Conservation (phyloP, 2,113 vertebrate genomes). For the Ptyas mucosa region DNA sequence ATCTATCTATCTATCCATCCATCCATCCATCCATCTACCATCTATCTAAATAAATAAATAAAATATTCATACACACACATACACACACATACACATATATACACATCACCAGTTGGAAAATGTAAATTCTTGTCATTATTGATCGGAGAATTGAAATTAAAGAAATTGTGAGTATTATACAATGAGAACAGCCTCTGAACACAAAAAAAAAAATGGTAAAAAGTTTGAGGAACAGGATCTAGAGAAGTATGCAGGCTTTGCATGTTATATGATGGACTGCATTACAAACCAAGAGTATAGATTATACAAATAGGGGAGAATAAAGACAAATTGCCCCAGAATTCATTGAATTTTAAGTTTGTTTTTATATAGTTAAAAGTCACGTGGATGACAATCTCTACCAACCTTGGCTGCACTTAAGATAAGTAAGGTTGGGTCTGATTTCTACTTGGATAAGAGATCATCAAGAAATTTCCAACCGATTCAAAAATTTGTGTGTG, state of each 20-base stretch:
- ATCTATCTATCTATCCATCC: no score
- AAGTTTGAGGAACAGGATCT: neutral
- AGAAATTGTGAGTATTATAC: neutral
- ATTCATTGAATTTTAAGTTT: neutral
- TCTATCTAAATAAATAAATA: no score
- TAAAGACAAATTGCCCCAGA: neutral
- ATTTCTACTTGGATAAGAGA: neutral
- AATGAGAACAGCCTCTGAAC: neutral
- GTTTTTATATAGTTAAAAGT: neutral
- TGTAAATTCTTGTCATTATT: neutral
- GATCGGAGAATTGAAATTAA: neutral
- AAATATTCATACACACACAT: no score
- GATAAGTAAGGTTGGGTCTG: neutral
- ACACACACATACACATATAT: no score
- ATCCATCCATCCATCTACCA: no score
- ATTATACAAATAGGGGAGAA: neutral
- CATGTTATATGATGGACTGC: neutral
- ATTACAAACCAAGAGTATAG: neutral
- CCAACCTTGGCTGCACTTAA: neutral
- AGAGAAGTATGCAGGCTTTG: neutral
- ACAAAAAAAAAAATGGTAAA: neutral
- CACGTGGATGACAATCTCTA: neutral
- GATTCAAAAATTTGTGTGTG: neutral
- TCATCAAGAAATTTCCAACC: neutral
- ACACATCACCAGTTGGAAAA: conserved; percentile 6